A percentile compares a stretch with the other conserved stretches of the same genome.
phyloP scores from a whole-genome alignment of 30 jellyfish, hydroid and myxozoan genomes.

The Catostylus mosaicus region DNA sequence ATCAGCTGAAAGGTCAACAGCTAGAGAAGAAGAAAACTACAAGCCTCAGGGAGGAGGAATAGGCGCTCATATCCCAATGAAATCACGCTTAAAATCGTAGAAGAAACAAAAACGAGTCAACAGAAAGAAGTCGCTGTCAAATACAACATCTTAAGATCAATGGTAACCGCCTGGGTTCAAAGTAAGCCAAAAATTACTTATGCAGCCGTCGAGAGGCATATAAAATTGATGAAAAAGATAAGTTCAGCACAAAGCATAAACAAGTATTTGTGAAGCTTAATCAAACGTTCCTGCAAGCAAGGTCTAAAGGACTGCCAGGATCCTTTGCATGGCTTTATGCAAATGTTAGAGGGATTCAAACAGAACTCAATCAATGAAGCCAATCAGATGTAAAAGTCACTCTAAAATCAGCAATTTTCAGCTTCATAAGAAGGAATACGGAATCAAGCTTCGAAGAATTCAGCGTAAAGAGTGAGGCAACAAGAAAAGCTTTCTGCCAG shows the following conservation, averaged over 20 bases:
- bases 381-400: constrained; percentile 33
- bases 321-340: constrained; percentile 35
- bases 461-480: constrained; percentile 42
- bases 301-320: constrained; percentile 42
- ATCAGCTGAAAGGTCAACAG: constrained; percentile 41
- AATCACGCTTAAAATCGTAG: constrained; percentile 19
- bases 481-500: constrained; percentile 29
- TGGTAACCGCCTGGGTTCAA: constrained; percentile 42
- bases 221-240: constrained; percentile 26
- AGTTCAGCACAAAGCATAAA: constrained; percentile 40
- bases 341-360: constrained; percentile 25
- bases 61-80: constrained; percentile 46
- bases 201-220: constrained; percentile 43
- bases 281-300: constrained; percentile 23
- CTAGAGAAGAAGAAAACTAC: constrained; percentile 32
- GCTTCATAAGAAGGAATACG: constrained; percentile 48
- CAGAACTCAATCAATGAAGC: constrained; percentile 31
- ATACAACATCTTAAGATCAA: constrained; percentile 14
- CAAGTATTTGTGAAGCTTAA: constrained; percentile 16
- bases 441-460: constrained; percentile 48
- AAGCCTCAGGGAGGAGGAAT: constrained; percentile 40
- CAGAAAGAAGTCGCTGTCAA: constrained; percentile 11
- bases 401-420: constrained; percentile 22
- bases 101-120: neutral
- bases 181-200: constrained; percentile 39